A percentile compares a stretch with the other conserved stretches of the same genome.
These are phyloP conservation scores for Frieseomelitta varia DNA, from an alignment of 1,140 invertebrate species.

Conservation along the genomic window DNA sequence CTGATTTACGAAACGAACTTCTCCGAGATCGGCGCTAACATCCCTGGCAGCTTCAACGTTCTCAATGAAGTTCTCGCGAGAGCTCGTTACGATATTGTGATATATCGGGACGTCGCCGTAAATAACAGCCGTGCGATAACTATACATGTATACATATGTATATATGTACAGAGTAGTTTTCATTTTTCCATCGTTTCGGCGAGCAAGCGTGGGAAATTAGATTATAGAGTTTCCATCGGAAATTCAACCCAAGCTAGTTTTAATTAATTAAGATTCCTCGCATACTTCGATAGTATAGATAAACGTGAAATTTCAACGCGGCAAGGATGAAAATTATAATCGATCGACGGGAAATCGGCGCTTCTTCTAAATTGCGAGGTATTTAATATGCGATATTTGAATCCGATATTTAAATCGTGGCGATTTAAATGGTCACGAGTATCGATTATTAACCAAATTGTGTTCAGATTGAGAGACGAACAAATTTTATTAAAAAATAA, in stretches of 20 bases:
- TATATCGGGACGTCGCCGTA: neutral
- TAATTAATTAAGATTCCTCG: neutral
- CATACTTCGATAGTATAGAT: neutral
- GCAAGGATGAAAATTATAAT: neutral
- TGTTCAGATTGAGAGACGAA: no score
- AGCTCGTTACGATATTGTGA: constrained; percentile 9
- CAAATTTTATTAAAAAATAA: no score
- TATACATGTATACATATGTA: neutral
- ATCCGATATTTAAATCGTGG: no score
- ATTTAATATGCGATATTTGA: no score
- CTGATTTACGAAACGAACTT: constrained; percentile 7
- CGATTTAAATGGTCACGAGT: no score
- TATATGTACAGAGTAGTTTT: neutral
- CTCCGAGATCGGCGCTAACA: neutral
- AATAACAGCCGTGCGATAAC: neutral
- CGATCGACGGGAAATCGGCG: no score
- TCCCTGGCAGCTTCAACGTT: neutral
- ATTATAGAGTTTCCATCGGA: neutral
- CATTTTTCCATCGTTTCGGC: neutral
- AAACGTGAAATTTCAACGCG: neutral
- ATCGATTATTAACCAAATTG: no score
- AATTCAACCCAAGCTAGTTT: neutral
- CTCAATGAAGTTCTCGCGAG: neutral
- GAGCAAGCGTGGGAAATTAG: neutral
- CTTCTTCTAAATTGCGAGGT: no score